Percentiles rank a stretch among this genome's conserved stretches.
phyloP scores from a whole-genome alignment of 64 coral and sea anemone species.

The Hydrozoanthus tunicans region DNA sequence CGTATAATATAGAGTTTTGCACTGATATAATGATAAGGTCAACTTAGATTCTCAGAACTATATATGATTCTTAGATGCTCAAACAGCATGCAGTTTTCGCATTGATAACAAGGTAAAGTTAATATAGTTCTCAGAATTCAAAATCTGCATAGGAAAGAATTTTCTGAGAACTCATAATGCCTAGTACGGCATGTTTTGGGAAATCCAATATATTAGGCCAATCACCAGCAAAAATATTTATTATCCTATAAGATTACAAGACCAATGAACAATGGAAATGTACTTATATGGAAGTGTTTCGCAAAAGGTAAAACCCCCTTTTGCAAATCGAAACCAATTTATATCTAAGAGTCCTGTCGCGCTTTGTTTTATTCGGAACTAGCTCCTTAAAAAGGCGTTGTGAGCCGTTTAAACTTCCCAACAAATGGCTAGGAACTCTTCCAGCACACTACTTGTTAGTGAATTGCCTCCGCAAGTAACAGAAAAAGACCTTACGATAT shows the following conservation, averaged over 20 bases:
- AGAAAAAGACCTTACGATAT: background rate
- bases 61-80: too few species aligned
- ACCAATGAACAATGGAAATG: slow-evolving; percentile 1
- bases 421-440: background rate
- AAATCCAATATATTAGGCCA: background rate
- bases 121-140: too few species aligned
- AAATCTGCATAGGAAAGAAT: background rate
- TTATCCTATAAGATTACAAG: background rate
- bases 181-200: background rate
- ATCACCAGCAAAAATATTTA: background rate
- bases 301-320: background rate
- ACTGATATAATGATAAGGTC: too few species aligned
- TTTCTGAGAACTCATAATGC: background rate
- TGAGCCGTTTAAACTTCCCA: background rate
- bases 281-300: slow-evolving; percentile 4
- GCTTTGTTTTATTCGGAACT: background rate
- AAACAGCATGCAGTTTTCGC: too few species aligned
- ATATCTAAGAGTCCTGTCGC: background rate
- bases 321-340: background rate
- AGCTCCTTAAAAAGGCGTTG: background rate
- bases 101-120: too few species aligned
- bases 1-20: too few species aligned
- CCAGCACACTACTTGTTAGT: background rate
- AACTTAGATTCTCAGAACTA: too few species aligned
- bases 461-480: background rate